Conservation (phyloP, 2,113 vertebrate genomes). For the Pteronura brasiliensis region DNA sequence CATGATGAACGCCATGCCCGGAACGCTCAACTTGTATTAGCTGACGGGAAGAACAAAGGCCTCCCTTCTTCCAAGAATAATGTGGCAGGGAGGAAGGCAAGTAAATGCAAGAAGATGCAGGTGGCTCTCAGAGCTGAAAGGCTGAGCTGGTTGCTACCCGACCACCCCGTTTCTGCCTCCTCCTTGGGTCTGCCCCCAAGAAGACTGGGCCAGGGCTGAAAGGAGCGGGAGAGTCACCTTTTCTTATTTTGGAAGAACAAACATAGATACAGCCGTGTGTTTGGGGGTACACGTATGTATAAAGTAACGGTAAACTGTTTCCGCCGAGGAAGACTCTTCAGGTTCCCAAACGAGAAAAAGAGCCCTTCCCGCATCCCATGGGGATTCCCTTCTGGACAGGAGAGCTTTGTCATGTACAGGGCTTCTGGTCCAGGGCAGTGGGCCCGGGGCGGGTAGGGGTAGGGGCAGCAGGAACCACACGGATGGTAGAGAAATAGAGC, state of each 20-base stretch:
- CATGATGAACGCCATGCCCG: neutral
- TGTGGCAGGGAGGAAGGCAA: neutral
- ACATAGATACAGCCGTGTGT: neutral
- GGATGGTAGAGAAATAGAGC: conserved; percentile 54
- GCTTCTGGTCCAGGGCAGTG: neutral
- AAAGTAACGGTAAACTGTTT: neutral
- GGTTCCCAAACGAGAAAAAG: conserved; percentile 1
- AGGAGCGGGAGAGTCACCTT: neutral
- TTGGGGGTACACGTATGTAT: neutral
- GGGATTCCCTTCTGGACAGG: conserved; percentile 1
- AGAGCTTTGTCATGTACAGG: neutral
- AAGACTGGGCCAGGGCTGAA: neutral
- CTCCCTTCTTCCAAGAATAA: neutral
- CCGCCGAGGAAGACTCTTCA: conserved; percentile 36
- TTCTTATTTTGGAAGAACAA: neutral
- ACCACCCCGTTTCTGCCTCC: neutral
- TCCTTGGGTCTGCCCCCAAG: neutral
- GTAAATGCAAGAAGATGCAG: neutral
- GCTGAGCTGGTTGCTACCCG: neutral
- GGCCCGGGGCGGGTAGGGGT: conserved; percentile 1
- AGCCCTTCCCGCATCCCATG: neutral
- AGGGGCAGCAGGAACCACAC: conserved; percentile 32
- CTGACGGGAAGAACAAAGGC: conserved; percentile 32
- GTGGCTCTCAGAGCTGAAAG: neutral
- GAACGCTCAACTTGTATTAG: neutral